Evolutionary conservation across 1,140 invertebrate genomes (phyloP).

Genomic region (Lysiphlebus fabarum): DNA sequence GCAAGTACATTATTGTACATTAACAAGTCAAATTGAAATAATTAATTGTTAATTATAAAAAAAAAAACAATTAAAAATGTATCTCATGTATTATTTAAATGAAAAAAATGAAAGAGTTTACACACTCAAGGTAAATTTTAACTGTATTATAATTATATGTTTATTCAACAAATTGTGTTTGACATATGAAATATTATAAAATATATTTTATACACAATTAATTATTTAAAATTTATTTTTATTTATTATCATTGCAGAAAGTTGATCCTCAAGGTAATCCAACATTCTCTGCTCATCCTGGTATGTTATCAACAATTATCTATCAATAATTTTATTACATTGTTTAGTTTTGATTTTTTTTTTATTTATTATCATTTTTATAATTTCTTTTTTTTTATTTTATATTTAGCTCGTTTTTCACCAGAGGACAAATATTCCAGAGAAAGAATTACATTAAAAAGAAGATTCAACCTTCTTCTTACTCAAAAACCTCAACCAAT

Average conservation of each 20-base stretch:
- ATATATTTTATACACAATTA: too few relatives aligned
- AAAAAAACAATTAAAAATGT: slow-evolving; percentile 58
- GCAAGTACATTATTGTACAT: too few relatives aligned
- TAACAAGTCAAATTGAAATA: too few relatives aligned
- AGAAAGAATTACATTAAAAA: slow-evolving; percentile 86
- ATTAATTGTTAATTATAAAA: background rate
- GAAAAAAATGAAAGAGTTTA: slow-evolving; percentile 69
- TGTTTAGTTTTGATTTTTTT: background rate
- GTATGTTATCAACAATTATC: slow-evolving; percentile 46
- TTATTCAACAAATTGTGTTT: too few relatives aligned
- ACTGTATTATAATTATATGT: background rate
- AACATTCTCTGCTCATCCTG: slow-evolving; percentile 86
- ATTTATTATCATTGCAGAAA: slow-evolving; percentile 60
- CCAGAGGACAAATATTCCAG: slow-evolving; percentile 94
- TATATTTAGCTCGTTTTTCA: slow-evolving; percentile 79
- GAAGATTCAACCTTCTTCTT: slow-evolving; percentile 81
- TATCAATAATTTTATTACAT: background rate
- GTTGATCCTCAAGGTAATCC: slow-evolving; percentile 72
- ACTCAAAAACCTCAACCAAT: slow-evolving; percentile 79
- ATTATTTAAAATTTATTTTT: slow-evolving; percentile 24
- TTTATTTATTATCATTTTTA: too few relatives aligned
- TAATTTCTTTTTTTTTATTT: slow-evolving; percentile 19
- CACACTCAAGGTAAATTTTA: slow-evolving; percentile 63
- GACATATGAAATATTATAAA: too few relatives aligned
- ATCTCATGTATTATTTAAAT: slow-evolving; percentile 73